A percentile compares a stretch with the other conserved stretches of the same genome.
These are phyloP conservation scores for Meganola albula DNA, from an alignment of 2,888 invertebrate species.

Conservation along the genomic window DNA sequence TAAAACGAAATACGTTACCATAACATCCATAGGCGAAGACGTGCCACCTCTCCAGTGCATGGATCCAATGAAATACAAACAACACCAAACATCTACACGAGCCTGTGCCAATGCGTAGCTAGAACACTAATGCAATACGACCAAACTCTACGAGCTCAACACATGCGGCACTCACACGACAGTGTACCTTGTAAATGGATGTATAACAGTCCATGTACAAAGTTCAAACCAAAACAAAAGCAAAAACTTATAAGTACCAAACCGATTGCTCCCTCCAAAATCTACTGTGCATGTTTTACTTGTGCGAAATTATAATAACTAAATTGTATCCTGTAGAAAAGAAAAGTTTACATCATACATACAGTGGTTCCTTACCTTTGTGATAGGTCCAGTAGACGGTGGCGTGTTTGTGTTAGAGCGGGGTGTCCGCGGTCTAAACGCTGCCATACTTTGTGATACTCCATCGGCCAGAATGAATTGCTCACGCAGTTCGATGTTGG, in stretches of 20 bases:
- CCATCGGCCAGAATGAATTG: constrained; percentile 99
- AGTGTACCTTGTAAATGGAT: constrained; percentile 70
- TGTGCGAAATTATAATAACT: constrained; percentile 67
- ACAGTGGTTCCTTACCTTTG: constrained; percentile 85
- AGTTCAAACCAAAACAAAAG: constrained; percentile 55
- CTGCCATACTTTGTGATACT: constrained; percentile 98
- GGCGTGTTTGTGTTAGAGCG: constrained; percentile 85
- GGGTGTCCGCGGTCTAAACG: constrained; percentile 96
- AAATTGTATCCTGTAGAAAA: constrained; percentile 58
- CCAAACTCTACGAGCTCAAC: constrained; percentile 73
- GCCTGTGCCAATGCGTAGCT: constrained; percentile 71
- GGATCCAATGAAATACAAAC: constrained; percentile 68
- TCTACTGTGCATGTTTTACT: constrained; percentile 68
- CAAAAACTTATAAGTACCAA: constrained; percentile 61
- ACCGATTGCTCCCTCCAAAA: constrained; percentile 72
- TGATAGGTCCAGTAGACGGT: constrained; percentile 91
- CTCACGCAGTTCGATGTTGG: constrained; percentile 99
- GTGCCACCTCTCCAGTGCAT: constrained; percentile 77
- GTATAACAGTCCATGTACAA: constrained; percentile 60
- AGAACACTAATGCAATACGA: constrained; percentile 74
- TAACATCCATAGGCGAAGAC: constrained; percentile 65
- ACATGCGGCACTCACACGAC: constrained; percentile 72
- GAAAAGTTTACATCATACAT: constrained; percentile 37
- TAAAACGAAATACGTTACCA: constrained; percentile 71
- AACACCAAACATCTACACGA: constrained; percentile 75